These are phyloP conservation scores for Hylomyscus alleni DNA, from an alignment of 2,797 vertebrate genomes.

Conservation along the genomic window DNA sequence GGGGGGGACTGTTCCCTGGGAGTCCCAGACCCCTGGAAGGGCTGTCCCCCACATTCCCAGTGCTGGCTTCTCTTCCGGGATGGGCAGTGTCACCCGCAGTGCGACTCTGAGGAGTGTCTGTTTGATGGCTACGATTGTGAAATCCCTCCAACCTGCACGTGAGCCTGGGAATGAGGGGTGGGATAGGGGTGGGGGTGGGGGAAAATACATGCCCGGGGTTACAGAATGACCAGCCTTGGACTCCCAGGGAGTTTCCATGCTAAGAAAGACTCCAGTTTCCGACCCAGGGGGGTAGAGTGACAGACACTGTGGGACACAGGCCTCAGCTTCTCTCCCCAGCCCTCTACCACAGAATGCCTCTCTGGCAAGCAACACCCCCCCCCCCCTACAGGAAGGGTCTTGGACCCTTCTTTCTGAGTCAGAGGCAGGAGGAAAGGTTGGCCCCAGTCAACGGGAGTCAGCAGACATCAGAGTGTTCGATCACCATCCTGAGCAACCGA, in stretches of 20 bases:
- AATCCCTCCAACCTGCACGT: conserved; percentile 91
- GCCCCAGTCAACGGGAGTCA: not conserved
- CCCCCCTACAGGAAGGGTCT: not conserved
- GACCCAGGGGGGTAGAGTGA: not conserved
- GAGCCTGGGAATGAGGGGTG: not conserved
- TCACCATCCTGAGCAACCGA: not conserved
- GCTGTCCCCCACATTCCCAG: conserved; percentile 88
- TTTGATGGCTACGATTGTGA: conserved; percentile 94
- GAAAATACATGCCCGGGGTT: accelerated
- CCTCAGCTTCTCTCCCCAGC: not conserved
- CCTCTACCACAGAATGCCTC: not conserved
- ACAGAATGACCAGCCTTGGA: not conserved
- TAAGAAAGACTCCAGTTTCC: not conserved
- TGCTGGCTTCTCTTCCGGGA: conserved; percentile 92
- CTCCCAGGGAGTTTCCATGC: not conserved
- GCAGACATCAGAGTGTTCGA: not conserved
- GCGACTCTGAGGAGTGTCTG: conserved; percentile 91
- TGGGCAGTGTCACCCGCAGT: conserved; percentile 91
- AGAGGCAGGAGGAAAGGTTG: not conserved
- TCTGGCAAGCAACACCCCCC: not conserved
- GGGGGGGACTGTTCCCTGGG: conserved; percentile 85
- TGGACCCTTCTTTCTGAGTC: not conserved
- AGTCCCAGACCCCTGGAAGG: conserved; percentile 90
- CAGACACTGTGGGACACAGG: not conserved
- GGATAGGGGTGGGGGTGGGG: not conserved